Evolutionary conservation across 2,797 vertebrate genomes (phyloP).

Genomic region (Micropoecilia bifurca): DNA sequence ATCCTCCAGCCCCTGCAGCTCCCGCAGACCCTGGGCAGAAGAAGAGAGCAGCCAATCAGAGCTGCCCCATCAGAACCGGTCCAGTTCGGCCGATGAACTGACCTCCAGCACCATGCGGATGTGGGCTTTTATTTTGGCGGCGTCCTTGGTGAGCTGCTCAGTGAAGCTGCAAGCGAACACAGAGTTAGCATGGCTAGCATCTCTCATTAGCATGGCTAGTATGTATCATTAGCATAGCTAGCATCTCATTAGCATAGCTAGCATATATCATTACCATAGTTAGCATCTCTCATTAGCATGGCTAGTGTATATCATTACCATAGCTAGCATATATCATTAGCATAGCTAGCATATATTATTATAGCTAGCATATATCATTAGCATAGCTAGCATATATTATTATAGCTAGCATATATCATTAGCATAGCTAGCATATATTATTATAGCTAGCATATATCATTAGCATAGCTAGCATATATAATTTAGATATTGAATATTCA

Average conservation of each 20-base stretch:
- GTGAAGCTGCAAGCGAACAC: slow-evolving; percentile 79
- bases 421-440: not conserved
- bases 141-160: slow-evolving; percentile 87
- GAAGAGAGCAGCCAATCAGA: slow-evolving; percentile 21
- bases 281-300: too few species aligned
- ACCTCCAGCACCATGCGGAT: slow-evolving; percentile 93
- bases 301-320: too few species aligned
- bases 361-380: slow-evolving; percentile 10
- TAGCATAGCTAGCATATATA: too few species aligned
- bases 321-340: too few species aligned
- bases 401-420: not conserved
- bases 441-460: too few species aligned
- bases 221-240: too few species aligned
- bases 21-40: slow-evolving; percentile 83
- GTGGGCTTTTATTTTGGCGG: slow-evolving; percentile 90
- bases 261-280: too few species aligned
- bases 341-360: not conserved
- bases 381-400: slow-evolving; percentile 16
- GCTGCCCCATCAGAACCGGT: not conserved
- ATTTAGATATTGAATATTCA: not conserved
- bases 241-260: too few species aligned
- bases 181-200: slow-evolving; percentile 23
- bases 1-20: slow-evolving; percentile 85
- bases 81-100: not conserved
- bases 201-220: not conserved